Evolutionary conservation across 1,140 invertebrate species (phyloP).

Genomic region (Scaptodrosophila lebanonensis): DNA sequence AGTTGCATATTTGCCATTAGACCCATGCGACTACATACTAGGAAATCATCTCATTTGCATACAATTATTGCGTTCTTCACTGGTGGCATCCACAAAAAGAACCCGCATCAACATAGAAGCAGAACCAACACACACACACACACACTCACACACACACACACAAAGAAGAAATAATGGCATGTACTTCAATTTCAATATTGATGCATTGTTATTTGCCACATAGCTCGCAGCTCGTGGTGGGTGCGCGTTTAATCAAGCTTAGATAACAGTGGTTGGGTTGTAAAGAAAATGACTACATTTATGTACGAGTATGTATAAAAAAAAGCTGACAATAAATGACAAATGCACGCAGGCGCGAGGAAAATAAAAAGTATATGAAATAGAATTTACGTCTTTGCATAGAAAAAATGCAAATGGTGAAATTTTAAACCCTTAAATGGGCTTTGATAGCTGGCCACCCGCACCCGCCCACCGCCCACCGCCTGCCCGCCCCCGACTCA

Average conservation of each 20-base stretch:
- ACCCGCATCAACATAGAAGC: slow-evolving; percentile 8
- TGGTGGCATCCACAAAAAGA: too few relatives aligned
- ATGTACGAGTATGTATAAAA: slow-evolving; percentile 6
- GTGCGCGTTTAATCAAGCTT: slow-evolving; percentile 65
- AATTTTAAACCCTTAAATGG: slow-evolving; percentile 74
- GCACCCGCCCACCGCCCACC: background rate
- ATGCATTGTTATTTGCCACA: slow-evolving; percentile 54
- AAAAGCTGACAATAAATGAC: slow-evolving; percentile 46
- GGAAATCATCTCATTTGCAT: slow-evolving; percentile 55
- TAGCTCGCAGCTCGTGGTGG: slow-evolving; percentile 60
- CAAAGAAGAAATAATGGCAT: slow-evolving; percentile 46
- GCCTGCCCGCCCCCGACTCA: background rate
- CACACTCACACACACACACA: background rate
- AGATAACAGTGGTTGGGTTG: slow-evolving; percentile 2
- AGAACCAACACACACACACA: background rate
- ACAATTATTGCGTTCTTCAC: slow-evolving; percentile 56
- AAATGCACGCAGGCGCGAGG: slow-evolving; percentile 50
- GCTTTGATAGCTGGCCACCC: slow-evolving; percentile 54
- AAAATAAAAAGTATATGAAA: slow-evolving; percentile 66
- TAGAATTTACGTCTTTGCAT: slow-evolving; percentile 10
- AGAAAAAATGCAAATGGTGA: slow-evolving; percentile 63
- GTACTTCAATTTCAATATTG: slow-evolving; percentile 63
- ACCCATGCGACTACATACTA: too few relatives aligned
- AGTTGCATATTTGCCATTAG: background rate
- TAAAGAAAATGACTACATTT: background rate